phyloP scores from a whole-genome alignment of 2,888 invertebrate species.

The Coenonympha arcania region DNA sequence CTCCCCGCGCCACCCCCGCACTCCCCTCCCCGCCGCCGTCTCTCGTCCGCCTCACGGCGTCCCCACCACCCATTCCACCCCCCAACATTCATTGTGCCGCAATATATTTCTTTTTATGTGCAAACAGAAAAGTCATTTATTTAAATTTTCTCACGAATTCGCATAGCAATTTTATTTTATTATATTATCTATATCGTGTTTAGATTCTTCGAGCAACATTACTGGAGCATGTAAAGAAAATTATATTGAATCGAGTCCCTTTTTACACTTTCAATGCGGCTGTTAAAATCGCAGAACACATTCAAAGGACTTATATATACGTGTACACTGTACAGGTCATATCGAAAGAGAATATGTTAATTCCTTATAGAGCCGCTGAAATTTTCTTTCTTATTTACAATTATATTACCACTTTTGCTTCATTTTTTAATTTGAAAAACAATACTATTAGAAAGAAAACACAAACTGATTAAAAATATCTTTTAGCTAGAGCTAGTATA shows the following conservation, averaged over 20 bases:
- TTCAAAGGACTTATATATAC: not conserved
- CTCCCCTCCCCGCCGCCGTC: slow-evolving; percentile 43
- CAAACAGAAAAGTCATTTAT: slow-evolving; percentile 75
- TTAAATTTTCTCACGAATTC: slow-evolving; percentile 75
- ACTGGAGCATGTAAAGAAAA: slow-evolving; percentile 35
- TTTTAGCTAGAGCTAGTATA: not conserved
- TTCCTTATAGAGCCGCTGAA: not conserved
- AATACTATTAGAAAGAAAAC: too few species aligned
- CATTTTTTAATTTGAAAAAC: too few species aligned
- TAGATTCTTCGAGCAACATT: slow-evolving; percentile 59
- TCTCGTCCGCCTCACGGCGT: slow-evolving; percentile 59
- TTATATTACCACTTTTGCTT: too few species aligned
- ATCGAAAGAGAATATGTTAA: not conserved
- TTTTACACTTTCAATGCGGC: slow-evolving; percentile 24
- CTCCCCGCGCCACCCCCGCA: slow-evolving; percentile 28
- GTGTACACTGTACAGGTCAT: too few species aligned
- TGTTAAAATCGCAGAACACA: not conserved
- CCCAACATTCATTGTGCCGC: slow-evolving; percentile 74
- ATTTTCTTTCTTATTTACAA: too few species aligned
- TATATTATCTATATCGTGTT: slow-evolving; percentile 72
- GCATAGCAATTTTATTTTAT: slow-evolving; percentile 74
- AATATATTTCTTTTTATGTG: slow-evolving; percentile 76
- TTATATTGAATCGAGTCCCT: slow-evolving; percentile 33
- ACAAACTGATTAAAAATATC: not conserved
- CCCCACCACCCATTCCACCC: slow-evolving; percentile 59